Conservation (phyloP, 2,797 vertebrate genomes). For the Salmo trutta region DNA sequence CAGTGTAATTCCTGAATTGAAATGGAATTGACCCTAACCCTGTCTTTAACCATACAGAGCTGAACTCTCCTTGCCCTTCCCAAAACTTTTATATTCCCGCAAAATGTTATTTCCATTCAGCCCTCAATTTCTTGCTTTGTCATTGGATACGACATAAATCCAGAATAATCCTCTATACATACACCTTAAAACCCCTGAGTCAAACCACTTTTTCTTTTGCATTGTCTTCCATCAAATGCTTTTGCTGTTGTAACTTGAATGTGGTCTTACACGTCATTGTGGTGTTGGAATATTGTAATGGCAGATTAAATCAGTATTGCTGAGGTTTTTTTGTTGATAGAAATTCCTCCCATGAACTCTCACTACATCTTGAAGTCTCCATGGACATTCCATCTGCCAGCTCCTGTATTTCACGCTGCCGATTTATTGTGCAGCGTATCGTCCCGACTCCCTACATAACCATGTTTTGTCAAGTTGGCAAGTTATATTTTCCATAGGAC, state of each 20-base stretch:
- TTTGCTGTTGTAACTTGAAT: slow-evolving; percentile 85
- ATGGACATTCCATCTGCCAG: slow-evolving; percentile 83
- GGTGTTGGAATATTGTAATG: slow-evolving; percentile 77
- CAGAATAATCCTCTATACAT: slow-evolving; percentile 46
- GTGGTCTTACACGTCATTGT: slow-evolving; percentile 74
- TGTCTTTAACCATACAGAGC: slow-evolving; percentile 39
- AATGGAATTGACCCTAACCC: slow-evolving; percentile 74
- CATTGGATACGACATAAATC: slow-evolving; percentile 17
- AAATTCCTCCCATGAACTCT: slow-evolving; percentile 67
- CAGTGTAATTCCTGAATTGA: slow-evolving; percentile 79
- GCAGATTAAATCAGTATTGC: slow-evolving; percentile 68
- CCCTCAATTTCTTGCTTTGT: slow-evolving; percentile 33
- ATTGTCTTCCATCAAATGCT: slow-evolving; percentile 70
- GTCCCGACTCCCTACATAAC: slow-evolving; percentile 65
- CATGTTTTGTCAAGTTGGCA: slow-evolving; percentile 70
- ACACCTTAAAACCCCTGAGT: slow-evolving; percentile 7
- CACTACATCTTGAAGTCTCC: slow-evolving; percentile 65
- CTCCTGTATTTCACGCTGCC: slow-evolving; percentile 69
- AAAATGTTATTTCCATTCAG: slow-evolving; percentile 49
- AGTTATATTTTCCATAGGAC: slow-evolving; percentile 79
- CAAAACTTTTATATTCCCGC: slow-evolving; percentile 44
- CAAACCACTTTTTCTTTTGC: slow-evolving; percentile 45
- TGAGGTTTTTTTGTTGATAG: slow-evolving; percentile 55
- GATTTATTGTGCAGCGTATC: slow-evolving; percentile 16
- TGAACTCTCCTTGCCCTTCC: slow-evolving; percentile 14